A percentile compares a stretch with the other conserved stretches of the same genome.
Conservation (phyloP, 2,888 invertebrate species). For the Coelinius sp. region DNA sequence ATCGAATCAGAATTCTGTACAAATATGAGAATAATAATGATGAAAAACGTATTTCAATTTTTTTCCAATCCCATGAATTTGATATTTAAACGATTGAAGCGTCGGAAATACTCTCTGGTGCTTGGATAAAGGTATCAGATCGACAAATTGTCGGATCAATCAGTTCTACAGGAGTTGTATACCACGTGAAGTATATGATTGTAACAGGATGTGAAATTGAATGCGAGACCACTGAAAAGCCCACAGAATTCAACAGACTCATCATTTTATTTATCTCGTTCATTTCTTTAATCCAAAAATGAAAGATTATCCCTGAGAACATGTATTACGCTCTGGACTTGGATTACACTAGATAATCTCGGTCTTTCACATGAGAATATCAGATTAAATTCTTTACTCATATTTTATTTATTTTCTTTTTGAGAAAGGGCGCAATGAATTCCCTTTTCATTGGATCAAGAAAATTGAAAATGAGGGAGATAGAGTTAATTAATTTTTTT, state of each 20-base stretch:
- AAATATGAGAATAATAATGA: not conserved
- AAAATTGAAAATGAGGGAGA: not conserved
- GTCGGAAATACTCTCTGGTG: not conserved
- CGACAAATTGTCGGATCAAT: not conserved
- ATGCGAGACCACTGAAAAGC: not conserved
- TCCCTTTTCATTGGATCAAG: not conserved
- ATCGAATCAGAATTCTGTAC: not conserved
- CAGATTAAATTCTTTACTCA: not conserved
- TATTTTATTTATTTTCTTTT: not conserved
- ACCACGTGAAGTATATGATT: not conserved
- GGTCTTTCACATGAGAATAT: constrained; percentile 10
- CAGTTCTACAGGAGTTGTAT: not conserved
- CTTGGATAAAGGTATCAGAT: not conserved
- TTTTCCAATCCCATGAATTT: not conserved
- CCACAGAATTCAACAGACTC: constrained; percentile 1
- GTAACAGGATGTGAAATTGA: not conserved
- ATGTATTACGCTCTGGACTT: not conserved
- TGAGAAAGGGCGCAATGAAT: not conserved
- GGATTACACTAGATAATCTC: not conserved
- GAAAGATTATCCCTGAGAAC: not conserved
- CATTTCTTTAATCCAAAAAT: not conserved
- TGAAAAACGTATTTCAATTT: not conserved
- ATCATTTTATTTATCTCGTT: not conserved
- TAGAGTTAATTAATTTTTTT: not conserved
- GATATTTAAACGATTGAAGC: not conserved